These are phyloP conservation scores for Lissocephala sabroskyi DNA, from an alignment of 2,888 invertebrate genomes.

Conservation along the genomic window DNA sequence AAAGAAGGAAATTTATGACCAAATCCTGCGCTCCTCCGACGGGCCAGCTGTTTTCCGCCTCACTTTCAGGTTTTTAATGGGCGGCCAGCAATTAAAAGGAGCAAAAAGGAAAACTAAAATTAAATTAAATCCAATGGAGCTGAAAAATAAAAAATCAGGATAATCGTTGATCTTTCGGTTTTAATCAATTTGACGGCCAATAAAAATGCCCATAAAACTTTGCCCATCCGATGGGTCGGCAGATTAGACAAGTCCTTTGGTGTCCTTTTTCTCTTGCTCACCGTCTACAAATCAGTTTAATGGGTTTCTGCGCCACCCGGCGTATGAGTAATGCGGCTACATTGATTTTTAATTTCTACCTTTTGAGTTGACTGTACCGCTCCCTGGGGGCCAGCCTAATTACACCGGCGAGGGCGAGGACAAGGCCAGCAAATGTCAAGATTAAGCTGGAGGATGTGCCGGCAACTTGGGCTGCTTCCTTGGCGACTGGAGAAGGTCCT, in stretches of 20 bases:
- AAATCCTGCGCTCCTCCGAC: conserved; percentile 57
- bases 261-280: too few species aligned
- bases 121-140: conserved; percentile 57
- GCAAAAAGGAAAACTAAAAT: conserved; percentile 16
- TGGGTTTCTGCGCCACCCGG: conserved; percentile 35
- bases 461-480: conserved; percentile 29
- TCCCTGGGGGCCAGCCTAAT: conserved; percentile 34
- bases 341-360: conserved; percentile 46
- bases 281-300: conserved; percentile 63
- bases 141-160: conserved; percentile 49
- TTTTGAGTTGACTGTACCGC: background rate
- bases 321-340: conserved; percentile 57
- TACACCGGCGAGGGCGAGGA: conserved; percentile 19
- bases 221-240: background rate
- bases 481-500: conserved; percentile 12
- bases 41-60: conserved; percentile 24
- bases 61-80: background rate
- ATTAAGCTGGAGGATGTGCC: conserved; percentile 24
- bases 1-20: conserved; percentile 64
- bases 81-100: conserved; percentile 3
- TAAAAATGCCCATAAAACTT: conserved; percentile 44
- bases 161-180: conserved; percentile 62
- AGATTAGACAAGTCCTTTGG: too few species aligned
- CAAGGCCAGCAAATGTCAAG: conserved; percentile 35
- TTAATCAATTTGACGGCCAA: conserved; percentile 57